Evolutionary conservation across 1,140 invertebrate species (phyloP).

Genomic region (Sarcophaga bullata): DNA sequence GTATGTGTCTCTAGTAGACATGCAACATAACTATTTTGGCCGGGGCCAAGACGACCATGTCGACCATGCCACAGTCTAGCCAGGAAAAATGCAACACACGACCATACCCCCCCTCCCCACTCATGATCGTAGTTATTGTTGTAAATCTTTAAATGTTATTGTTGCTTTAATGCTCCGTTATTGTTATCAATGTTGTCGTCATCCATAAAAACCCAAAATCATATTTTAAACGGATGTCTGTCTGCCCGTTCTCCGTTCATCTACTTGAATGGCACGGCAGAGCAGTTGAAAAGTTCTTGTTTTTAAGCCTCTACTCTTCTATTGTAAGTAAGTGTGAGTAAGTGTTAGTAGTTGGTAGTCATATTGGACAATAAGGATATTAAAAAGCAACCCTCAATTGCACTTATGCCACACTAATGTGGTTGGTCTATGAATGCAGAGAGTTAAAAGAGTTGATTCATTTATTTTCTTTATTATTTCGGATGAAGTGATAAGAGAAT

Average conservation of each 20-base stretch:
- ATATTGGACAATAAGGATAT: slow-evolving; percentile 18
- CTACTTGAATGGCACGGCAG: not conserved
- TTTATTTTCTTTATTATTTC: not conserved
- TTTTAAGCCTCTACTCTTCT: not conserved
- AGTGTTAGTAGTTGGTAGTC: no score
- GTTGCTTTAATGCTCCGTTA: not conserved
- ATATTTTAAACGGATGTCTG: slow-evolving; percentile 19
- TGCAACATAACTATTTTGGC: no score
- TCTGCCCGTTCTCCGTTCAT: no score
- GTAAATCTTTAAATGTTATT: not conserved
- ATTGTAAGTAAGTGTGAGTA: no score
- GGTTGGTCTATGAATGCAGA: not conserved
- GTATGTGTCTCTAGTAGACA: no score
- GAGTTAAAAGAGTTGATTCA: not conserved
- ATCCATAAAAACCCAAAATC: slow-evolving; percentile 15
- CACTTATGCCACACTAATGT: not conserved
- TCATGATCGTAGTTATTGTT: not conserved
- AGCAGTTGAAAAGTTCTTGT: slow-evolving; percentile 18
- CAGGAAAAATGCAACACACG: slow-evolving; percentile 9
- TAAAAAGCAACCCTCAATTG: slow-evolving; percentile 18
- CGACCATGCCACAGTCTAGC: not conserved
- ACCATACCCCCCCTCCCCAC: not conserved
- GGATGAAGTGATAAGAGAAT: no score
- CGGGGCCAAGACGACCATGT: no score
- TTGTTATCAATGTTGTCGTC: not conserved